phyloP scores from a whole-genome alignment of 2,888 invertebrate species.

The Lasioglossum vierecki region DNA sequence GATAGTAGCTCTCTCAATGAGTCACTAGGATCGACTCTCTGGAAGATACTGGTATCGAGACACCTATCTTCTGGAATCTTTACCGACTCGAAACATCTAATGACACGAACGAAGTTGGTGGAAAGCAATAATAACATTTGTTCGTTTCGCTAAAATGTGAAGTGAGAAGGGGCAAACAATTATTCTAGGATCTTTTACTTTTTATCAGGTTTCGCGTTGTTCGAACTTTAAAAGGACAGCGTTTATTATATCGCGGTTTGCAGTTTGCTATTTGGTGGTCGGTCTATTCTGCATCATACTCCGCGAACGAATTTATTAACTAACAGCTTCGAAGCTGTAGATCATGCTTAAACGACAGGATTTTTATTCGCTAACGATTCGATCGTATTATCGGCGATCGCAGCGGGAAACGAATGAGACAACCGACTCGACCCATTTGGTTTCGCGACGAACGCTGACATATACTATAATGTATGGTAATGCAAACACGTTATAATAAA shows the following conservation, averaged over 20 bases:
- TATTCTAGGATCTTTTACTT: too few species aligned
- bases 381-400: neutral
- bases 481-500: neutral
- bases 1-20: slow-evolving; percentile 26
- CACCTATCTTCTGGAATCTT: neutral
- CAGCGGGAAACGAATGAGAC: neutral
- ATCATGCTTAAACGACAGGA: neutral
- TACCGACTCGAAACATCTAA: neutral
- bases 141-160: too few species aligned
- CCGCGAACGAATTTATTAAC: neutral
- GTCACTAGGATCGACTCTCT: neutral
- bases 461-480: neutral
- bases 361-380: neutral
- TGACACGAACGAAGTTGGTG: neutral
- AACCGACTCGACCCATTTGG: neutral
- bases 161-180: too few species aligned
- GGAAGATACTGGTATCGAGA: neutral
- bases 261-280: neutral
- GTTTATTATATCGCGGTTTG: neutral
- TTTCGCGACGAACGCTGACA: neutral
- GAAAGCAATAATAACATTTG: neutral
- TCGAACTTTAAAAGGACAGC: neutral
- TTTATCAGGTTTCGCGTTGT: neutral
- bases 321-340: neutral
- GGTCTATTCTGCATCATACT: neutral